A percentile compares a stretch with the other conserved stretches of the same genome.
These are phyloP conservation scores for Drosophila multiciliata DNA, from an alignment of 2,888 invertebrate species.

Conservation along the genomic window DNA sequence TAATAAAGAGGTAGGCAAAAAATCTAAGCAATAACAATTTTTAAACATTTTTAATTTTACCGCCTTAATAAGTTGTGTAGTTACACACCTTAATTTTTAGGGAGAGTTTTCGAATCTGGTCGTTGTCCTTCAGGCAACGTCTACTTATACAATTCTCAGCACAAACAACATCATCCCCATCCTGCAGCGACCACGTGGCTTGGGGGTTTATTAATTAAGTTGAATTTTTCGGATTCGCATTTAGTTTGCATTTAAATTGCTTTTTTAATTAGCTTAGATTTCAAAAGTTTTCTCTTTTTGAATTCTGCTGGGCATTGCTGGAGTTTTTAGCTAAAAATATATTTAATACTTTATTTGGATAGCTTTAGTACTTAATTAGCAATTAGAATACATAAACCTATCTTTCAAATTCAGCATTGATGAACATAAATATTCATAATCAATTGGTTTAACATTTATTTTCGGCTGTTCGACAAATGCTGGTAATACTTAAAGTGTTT, in stretches of 20 bases:
- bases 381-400: slow-evolving; percentile 37
- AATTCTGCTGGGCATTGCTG: slow-evolving; percentile 23
- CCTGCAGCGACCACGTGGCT: slow-evolving; percentile 6
- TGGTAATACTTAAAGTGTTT: slow-evolving; percentile 24
- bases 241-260: slow-evolving; percentile 72
- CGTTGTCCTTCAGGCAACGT: neutral
- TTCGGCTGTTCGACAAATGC: slow-evolving; percentile 24
- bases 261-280: slow-evolving; percentile 65
- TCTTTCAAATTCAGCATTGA: slow-evolving; percentile 40
- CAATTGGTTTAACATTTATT: slow-evolving; percentile 24
- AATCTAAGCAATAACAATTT: neutral
- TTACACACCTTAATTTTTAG: slow-evolving; percentile 22
- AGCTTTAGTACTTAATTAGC: slow-evolving; percentile 43
- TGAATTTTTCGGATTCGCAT: slow-evolving; percentile 46
- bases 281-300: slow-evolving; percentile 52
- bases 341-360: slow-evolving; percentile 22
- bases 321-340: slow-evolving; percentile 34
- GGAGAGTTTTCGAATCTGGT: neutral
- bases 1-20: neutral
- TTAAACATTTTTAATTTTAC: slow-evolving; percentile 3
- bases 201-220: slow-evolving; percentile 59
- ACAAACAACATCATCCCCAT: neutral
- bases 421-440: slow-evolving; percentile 56
- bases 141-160: neutral
- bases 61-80: slow-evolving; percentile 17